These are phyloP conservation scores for Achroia grisella DNA, from an alignment of 1,140 invertebrate genomes.

Conservation along the genomic window DNA sequence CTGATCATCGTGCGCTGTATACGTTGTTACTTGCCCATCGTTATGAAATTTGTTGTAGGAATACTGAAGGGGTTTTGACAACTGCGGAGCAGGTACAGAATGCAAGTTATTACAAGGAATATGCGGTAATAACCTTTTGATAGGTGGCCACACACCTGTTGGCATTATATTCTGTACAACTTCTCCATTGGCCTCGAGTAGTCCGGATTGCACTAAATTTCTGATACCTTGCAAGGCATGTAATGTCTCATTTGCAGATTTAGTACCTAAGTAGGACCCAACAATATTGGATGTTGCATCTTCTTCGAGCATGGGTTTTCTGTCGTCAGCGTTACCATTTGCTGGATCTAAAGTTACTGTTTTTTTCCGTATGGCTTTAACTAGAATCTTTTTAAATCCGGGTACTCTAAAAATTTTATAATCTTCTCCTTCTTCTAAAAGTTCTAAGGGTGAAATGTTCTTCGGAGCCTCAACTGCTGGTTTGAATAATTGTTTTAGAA, in stretches of 20 bases:
- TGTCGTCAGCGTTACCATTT: no score
- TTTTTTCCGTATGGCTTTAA: conserved; percentile 15
- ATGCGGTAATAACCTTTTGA: no score
- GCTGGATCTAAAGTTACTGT: neutral
- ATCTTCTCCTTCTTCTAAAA: conserved; percentile 1
- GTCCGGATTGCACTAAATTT: conserved; percentile 13
- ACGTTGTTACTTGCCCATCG: conserved; percentile 10
- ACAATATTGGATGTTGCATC: conserved; percentile 2
- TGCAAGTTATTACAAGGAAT: neutral
- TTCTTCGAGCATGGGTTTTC: neutral
- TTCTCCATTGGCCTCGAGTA: conserved; percentile 10
- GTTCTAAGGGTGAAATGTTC: neutral
- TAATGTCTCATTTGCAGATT: conserved; percentile 8
- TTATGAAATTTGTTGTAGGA: conserved; percentile 19
- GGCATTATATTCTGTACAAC: conserved; percentile 5
- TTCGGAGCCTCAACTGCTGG: conserved; percentile 1
- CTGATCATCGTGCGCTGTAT: conserved; percentile 8
- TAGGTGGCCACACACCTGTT: neutral
- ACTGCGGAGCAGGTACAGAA: neutral
- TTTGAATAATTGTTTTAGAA: conserved; percentile 11
- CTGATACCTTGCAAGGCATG: conserved; percentile 11
- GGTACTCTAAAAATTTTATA: conserved; percentile 12
- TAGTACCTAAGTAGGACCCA: conserved; percentile 14
- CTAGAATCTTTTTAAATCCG: conserved; percentile 13
- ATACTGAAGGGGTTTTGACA: conserved; percentile 4